Conservation (phyloP, 2,113 vertebrate species). For the Chelonoidis abingdonii region DNA sequence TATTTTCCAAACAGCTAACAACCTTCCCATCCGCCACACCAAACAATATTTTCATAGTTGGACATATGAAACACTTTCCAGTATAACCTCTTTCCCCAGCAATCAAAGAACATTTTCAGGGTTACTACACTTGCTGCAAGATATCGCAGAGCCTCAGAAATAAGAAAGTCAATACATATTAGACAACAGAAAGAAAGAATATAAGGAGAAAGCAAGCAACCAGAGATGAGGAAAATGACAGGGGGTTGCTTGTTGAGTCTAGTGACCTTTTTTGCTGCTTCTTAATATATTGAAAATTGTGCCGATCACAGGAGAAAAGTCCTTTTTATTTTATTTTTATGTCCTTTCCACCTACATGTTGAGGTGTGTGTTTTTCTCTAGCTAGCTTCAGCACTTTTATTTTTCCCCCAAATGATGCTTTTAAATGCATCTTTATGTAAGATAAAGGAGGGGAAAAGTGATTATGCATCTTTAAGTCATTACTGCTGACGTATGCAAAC, state of each 20-base stretch:
- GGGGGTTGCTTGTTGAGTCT: constrained; percentile 48
- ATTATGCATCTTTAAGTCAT: constrained; percentile 66
- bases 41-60: constrained; percentile 41
- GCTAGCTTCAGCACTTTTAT: constrained; percentile 38
- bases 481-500: constrained; percentile 71
- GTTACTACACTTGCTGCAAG: constrained; percentile 60
- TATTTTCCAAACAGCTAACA: background rate
- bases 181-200: constrained; percentile 57
- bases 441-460: constrained; percentile 37
- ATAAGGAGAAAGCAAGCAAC: constrained; percentile 43
- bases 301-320: background rate
- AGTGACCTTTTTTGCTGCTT: constrained; percentile 68
- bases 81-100: constrained; percentile 42
- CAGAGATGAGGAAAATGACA: constrained; percentile 59
- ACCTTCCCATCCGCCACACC: background rate
- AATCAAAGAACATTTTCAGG: constrained; percentile 66
- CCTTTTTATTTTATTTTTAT: constrained; percentile 27
- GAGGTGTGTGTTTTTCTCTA: constrained; percentile 2
- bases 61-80: constrained; percentile 44
- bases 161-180: constrained; percentile 73
- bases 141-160: constrained; percentile 69
- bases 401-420: constrained; percentile 56
- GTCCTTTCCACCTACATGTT: constrained; percentile 7
- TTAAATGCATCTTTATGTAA: constrained; percentile 62
- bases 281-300: constrained; percentile 63